Evolutionary conservation across 2,797 vertebrate species (phyloP), one percentile per base, ranked within the genome.

Genomic region (Paguma larvata): DNA sequence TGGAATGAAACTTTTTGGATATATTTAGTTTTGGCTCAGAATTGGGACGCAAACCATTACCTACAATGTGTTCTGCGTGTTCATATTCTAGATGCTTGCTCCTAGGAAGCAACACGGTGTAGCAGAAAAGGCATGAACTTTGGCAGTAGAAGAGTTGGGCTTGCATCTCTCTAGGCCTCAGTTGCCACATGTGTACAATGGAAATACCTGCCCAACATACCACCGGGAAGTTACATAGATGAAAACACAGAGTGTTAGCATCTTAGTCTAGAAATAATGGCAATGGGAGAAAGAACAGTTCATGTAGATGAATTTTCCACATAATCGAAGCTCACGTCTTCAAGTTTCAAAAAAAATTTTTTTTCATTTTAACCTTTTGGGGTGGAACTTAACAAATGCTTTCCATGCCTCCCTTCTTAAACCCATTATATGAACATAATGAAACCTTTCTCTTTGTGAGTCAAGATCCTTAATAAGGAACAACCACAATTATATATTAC

Each of bases 341-440:
- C 30, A 84, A 59, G 21, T 84, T 82, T 30, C 5, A 63, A 27
- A 89, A 80, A 15, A 11, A n/a, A 25, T 16, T 41, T 30, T 34
- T 93, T 93, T 73, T 79, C 7, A 80, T 46, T 91, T 77, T 93
- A 75, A 80, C 27, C 80, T 84, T 91, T 93, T 87, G 46, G 34
- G 41, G 34, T 86, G 27, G 68, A 87, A 79, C 34, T 92, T 89
- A 85, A 19, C 7, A 63, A 53, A 19, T 68, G 3, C 34, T 56
- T 92, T 83, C 34, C 5, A 16, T 48, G 46, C 34, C 30, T 89
- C 4, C 11, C 34, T 92, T 95, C 83, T 79, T 70, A 77, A 88
- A 62, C 25, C 73, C 46, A 1, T 41, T 44, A n/a, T 41, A 46
- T 1, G 51, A 14, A 48, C 34, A 59, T 67, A 84, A 48, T 12